Evolutionary conservation across 2,797 vertebrate genomes (phyloP), one percentile per base, ranked within the genome.

Genomic region (Tragopan temminckii): DNA sequence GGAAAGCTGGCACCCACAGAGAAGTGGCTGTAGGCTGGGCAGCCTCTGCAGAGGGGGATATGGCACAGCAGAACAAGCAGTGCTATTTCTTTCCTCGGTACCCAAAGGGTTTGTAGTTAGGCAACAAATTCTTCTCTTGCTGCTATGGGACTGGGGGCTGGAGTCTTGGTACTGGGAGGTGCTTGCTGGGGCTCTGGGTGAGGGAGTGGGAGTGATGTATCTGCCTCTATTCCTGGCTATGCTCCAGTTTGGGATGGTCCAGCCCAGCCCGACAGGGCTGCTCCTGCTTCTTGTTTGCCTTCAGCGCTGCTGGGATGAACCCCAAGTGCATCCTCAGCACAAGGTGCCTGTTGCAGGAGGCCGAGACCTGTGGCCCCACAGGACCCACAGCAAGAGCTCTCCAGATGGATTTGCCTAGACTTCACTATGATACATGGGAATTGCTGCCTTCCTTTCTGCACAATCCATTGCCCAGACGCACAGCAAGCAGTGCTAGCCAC

Each of bases 161-260:
- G 46, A 84, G 74, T 38, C 0, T 0, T 8, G 11, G n/a, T 29
- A 29, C 38, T 0, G 0, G 57, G 57, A 62, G 16, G 19, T 80
- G 58, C 48, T 71, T 1, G 3, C 14, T 21, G 5, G 2, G 9
- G 18, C 33, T 13, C 7, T 0, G 4, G n/a, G 9, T 9, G 19
- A 17, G 12, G 10, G 10, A 4, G 1, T 15, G 40, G 19, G 16
- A 9, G 3, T 6, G 5, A 27, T 1, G 43, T 27, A 18, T 62
- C 57, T 46, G 27, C 38, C 66, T 40, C 24, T 67, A 46, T 7
- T 89, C 21, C 10, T 0, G 0, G 16, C 11, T 36, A 8, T 61
- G 16, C 11, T 76, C 17, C 19, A 13, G 12, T 67, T 70, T 1
- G 0, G 45, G 61, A 38, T 72, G 61, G n/a, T 35, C 33, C n/a